Base-by-base conservation (phyloP, 2,888 invertebrate species). In the Leuctra nigra region DNA sequence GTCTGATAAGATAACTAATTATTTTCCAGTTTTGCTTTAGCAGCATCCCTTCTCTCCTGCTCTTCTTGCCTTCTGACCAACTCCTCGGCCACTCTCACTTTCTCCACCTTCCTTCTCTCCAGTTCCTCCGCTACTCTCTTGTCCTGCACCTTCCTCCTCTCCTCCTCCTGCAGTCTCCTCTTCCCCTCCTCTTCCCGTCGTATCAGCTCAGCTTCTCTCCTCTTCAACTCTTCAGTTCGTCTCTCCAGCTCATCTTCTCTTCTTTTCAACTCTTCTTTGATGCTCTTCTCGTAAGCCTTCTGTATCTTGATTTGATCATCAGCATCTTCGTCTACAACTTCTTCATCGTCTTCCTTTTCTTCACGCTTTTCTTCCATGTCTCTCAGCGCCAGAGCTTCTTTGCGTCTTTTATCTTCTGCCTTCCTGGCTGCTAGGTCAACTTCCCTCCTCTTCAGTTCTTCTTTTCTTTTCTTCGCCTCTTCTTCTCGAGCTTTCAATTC, bases 81-180 rank as follows among this genome's bases (percentile, higher is more conserved):
- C 44, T 44, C 44, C n/a, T 44, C 44, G 11, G 33, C 35, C 11
- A 50, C 50, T 2, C 50, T 2, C 35, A 50, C 35, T 14, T 18
- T 13, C 22, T 50, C 50, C 9, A 33, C 20, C 35, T 35, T 33
- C 35, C 35, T 6, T 18, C 50, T 16, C 20, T 50, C 50, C 35
- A 50, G n/a, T 14, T 50, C 50, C n/a, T 50, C 50, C 11, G 33
- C 50, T n/a, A 50, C 18, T 22, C 18, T 33, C 33, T 35, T 33
- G 11, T 50, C 33, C 13, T 50, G 50, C 13, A 33, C 50, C 33
- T 35, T 33, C 13, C 50, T 16, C n/a, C 50, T 16, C 33, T 50
- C 50, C 11, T 18, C 29, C 20, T 50, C 50, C 35, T 16, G 16
- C 50, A 33, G 13, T 4, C 29, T 16, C 20, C 33, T 4, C 22